Percentiles rank a stretch among this genome's conserved stretches.
These are phyloP conservation scores for Unio delphinus DNA, from an alignment of 2,888 invertebrate genomes.

Conservation along the genomic window DNA sequence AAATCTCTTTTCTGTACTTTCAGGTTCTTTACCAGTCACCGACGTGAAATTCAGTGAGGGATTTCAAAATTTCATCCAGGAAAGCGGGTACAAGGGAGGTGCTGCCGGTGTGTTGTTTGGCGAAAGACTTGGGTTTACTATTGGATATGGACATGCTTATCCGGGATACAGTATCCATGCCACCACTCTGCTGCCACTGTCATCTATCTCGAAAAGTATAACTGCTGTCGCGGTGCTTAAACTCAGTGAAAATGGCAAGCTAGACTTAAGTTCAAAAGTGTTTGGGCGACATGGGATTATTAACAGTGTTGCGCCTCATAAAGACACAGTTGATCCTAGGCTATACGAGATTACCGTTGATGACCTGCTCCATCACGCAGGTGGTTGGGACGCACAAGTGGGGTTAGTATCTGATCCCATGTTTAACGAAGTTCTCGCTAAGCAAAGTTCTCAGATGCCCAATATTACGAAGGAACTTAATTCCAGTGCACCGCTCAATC, in stretches of 20 bases:
- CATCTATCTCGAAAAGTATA: slow-evolving; percentile 60
- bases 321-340: slow-evolving; percentile 39
- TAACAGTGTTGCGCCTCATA: slow-evolving; percentile 35
- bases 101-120: slow-evolving; percentile 55
- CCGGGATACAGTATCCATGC: slow-evolving; percentile 43
- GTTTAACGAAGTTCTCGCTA: slow-evolving; percentile 55
- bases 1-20: too few species aligned
- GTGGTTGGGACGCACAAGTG: slow-evolving; percentile 61
- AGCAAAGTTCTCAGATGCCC: slow-evolving; percentile 46
- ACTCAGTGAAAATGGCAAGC: slow-evolving; percentile 51
- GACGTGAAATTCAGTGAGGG: slow-evolving; percentile 45
- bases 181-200: slow-evolving; percentile 43
- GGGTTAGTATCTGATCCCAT: slow-evolving; percentile 56
- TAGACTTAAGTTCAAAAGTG: slow-evolving; percentile 47
- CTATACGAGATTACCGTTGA: slow-evolving; percentile 62
- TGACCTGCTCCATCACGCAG: slow-evolving; percentile 60
- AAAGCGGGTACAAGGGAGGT: slow-evolving; percentile 57
- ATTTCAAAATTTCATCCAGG: slow-evolving; percentile 47
- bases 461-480: slow-evolving; percentile 57
- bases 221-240: slow-evolving; percentile 59
- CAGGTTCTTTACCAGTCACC: slow-evolving; percentile 27
- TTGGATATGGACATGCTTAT: slow-evolving; percentile 49
- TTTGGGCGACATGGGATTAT: slow-evolving; percentile 56
- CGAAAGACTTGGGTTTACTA: slow-evolving; percentile 51
- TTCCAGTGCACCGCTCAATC: slow-evolving; percentile 20